Percentiles rank a stretch among this genome's conserved stretches.
Conservation (phyloP, 2,797 vertebrate species). For the Anguilla marmorata region DNA sequence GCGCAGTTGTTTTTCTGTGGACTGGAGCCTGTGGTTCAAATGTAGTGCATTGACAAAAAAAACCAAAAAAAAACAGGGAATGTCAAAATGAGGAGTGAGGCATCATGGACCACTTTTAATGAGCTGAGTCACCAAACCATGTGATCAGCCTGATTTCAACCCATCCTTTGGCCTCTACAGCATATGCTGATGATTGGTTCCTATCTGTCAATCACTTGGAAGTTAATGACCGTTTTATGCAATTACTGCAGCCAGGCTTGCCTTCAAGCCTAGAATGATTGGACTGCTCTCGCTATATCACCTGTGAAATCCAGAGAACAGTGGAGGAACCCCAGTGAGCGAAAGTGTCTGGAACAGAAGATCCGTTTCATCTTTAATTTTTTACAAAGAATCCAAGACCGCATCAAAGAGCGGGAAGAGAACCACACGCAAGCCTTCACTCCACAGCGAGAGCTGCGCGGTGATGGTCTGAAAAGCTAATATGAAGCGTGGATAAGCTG, state of each 20-base stretch:
- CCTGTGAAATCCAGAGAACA: not conserved
- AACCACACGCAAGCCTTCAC: not conserved
- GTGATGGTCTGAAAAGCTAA: not conserved
- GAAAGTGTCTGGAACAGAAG: not conserved
- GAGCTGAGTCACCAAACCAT: not conserved
- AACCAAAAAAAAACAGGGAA: not conserved
- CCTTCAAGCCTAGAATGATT: not conserved
- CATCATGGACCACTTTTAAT: not conserved
- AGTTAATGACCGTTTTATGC: not conserved
- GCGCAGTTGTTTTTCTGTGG: conserved; percentile 31
- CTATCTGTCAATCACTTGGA: not conserved
- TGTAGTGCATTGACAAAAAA: not conserved
- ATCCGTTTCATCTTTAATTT: conserved; percentile 12
- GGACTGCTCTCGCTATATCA: not conserved
- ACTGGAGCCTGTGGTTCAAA: not conserved
- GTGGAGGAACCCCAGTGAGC: not conserved
- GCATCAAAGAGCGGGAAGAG: not conserved
- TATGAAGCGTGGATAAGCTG: not conserved
- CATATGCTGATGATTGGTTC: not conserved
- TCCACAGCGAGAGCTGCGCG: not conserved
- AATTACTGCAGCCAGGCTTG: not conserved
- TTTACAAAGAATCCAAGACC: not conserved
- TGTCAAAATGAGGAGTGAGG: conserved; percentile 1
- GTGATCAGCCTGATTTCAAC: not conserved
- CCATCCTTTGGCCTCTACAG: not conserved